These are phyloP conservation scores for Lutjanus erythropterus DNA, from an alignment of 2,113 vertebrate genomes.

Conservation along the genomic window DNA sequence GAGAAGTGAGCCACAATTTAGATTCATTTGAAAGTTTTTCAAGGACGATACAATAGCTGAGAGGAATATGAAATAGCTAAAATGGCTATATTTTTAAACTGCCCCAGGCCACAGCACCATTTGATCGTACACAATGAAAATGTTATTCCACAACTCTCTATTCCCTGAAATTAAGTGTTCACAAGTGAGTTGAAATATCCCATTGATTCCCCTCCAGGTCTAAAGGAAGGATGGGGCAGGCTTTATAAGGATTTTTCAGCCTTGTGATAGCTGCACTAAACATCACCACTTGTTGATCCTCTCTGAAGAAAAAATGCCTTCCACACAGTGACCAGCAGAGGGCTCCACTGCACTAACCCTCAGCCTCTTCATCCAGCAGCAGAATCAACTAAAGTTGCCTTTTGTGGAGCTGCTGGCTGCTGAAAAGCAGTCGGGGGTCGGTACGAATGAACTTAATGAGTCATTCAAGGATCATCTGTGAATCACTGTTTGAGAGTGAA, in stretches of 20 bases:
- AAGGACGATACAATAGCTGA: background rate
- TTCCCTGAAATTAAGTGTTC: background rate
- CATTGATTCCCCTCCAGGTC: background rate
- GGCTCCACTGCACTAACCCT: conserved; percentile 53
- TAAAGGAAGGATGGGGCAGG: background rate
- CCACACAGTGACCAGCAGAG: conserved; percentile 69
- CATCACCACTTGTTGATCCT: background rate
- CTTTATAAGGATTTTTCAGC: background rate
- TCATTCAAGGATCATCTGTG: conserved; percentile 72
- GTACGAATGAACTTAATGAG: conserved; percentile 67
- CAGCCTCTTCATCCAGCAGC: background rate
- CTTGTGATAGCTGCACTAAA: background rate
- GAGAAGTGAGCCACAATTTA: background rate
- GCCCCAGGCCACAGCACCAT: background rate
- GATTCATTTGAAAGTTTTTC: background rate
- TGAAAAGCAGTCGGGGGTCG: conserved; percentile 38
- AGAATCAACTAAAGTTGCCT: background rate
- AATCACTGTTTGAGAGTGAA: conserved; percentile 64
- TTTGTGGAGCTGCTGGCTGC: conserved; percentile 35
- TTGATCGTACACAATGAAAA: background rate
- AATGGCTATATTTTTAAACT: background rate
- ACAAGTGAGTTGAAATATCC: background rate
- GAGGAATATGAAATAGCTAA: background rate
- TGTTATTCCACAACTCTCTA: background rate
- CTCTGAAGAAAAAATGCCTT: background rate